phyloP scores from a whole-genome alignment of 2,888 invertebrate species.

The Oligia fasciuncula region DNA sequence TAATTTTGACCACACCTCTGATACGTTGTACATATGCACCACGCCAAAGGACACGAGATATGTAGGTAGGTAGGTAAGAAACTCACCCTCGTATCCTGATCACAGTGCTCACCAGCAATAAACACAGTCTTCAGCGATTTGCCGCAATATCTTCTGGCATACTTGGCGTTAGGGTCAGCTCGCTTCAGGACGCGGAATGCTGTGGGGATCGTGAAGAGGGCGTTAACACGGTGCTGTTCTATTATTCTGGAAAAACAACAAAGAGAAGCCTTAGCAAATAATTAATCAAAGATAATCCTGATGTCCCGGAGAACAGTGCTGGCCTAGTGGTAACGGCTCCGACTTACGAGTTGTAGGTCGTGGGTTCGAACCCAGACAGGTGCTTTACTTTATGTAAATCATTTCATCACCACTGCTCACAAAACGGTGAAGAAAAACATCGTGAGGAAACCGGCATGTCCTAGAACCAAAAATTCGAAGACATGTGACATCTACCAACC shows the following conservation, averaged over 20 bases:
- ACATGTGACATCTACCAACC: too few species aligned
- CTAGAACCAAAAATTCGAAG: too few species aligned
- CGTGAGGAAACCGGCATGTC: too few species aligned
- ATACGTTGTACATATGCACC: neutral
- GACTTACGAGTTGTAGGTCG: too few species aligned
- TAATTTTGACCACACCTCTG: too few species aligned
- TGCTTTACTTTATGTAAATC: too few species aligned
- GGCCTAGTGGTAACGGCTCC: too few species aligned
- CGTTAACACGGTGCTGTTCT: constrained; percentile 95
- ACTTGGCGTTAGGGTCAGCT: constrained; percentile 93
- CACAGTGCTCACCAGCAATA: constrained; percentile 98
- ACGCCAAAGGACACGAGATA: neutral
- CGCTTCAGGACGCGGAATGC: constrained; percentile 96
- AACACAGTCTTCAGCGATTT: constrained; percentile 93
- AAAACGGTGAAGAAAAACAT: too few species aligned
- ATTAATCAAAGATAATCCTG: neutral
- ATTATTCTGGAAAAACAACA: constrained; percentile 91
- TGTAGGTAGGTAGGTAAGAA: neutral
- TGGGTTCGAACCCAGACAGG: too few species aligned
- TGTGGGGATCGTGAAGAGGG: constrained; percentile 97
- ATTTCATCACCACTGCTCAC: too few species aligned
- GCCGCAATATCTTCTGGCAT: constrained; percentile 92
- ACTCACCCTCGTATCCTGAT: constrained; percentile 94
- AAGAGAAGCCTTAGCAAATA: neutral
- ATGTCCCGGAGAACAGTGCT: neutral